A percentile compares a stretch with the other conserved stretches of the same genome.
phyloP scores from a whole-genome alignment of 2,797 vertebrate species.

The Sebastes minor region DNA sequence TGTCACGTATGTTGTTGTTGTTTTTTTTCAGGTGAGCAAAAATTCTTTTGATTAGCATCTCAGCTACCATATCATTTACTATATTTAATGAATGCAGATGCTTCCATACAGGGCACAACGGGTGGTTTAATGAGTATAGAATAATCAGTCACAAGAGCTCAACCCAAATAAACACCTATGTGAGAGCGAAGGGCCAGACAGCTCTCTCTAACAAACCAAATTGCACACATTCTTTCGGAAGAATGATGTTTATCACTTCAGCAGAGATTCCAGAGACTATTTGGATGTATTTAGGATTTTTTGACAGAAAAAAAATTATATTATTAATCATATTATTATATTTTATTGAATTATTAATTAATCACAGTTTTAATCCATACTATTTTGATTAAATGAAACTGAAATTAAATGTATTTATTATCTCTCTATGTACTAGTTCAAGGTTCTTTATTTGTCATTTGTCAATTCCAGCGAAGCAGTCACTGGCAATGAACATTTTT shows the following conservation, averaged over 20 bases:
- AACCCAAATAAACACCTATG: constrained; percentile 23
- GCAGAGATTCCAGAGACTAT: not conserved
- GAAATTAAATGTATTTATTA: not conserved
- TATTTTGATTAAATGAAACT: not conserved
- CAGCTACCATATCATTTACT: not conserved
- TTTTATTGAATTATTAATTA: not conserved
- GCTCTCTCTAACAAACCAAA: not conserved
- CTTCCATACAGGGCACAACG: not conserved
- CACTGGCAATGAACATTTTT: too few species aligned
- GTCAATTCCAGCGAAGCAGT: too few species aligned
- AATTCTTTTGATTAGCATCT: constrained; percentile 5
- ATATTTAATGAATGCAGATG: constrained; percentile 27
- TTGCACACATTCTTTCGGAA: not conserved
- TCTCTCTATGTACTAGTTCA: not conserved
- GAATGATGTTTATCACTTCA: not conserved
- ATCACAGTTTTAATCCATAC: not conserved
- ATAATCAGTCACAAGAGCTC: not conserved
- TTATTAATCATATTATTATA: not conserved
- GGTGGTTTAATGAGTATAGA: constrained; percentile 34
- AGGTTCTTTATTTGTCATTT: too few species aligned
- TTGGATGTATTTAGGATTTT: not conserved
- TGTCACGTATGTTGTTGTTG: not conserved
- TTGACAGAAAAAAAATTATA: not conserved
- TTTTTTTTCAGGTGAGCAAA: not conserved
- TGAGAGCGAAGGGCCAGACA: not conserved